phyloP scores from a whole-genome alignment of 2,888 invertebrate genomes.

The Lithophane ornitopus region DNA sequence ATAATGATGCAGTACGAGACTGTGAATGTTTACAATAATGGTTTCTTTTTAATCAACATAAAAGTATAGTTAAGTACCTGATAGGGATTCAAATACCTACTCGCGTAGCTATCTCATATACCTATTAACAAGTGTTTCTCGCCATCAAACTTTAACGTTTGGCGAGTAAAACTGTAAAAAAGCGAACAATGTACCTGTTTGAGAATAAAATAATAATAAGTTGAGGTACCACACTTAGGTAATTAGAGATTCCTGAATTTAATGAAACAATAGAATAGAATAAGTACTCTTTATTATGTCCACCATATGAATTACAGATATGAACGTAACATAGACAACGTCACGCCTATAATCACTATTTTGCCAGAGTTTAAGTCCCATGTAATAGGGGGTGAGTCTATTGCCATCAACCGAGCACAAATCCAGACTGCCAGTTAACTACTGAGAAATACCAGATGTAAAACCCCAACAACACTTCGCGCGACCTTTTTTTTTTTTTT shows the following conservation, averaged over 20 bases:
- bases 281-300: background rate
- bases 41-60: conserved; percentile 34
- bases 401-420: background rate
- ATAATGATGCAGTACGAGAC: conserved; percentile 20
- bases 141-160: too few species aligned
- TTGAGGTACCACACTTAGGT: background rate
- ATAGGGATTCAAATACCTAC: background rate
- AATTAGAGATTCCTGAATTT: background rate
- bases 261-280: background rate
- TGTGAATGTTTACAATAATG: conserved; percentile 21
- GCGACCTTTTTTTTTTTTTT: too few species aligned
- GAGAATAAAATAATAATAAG: too few species aligned
- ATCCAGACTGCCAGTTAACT: background rate
- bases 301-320: background rate
- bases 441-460: background rate
- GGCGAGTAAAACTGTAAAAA: too few species aligned
- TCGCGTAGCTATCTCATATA: too few species aligned
- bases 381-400: background rate
- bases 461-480: background rate
- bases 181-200: too few species aligned
- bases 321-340: background rate
- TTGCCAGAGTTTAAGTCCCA: background rate
- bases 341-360: background rate
- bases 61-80: conserved; percentile 4
- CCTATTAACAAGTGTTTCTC: too few species aligned